Base-by-base conservation (phyloP, 2,888 invertebrate genomes). In the Pterostichus madidus region DNA sequence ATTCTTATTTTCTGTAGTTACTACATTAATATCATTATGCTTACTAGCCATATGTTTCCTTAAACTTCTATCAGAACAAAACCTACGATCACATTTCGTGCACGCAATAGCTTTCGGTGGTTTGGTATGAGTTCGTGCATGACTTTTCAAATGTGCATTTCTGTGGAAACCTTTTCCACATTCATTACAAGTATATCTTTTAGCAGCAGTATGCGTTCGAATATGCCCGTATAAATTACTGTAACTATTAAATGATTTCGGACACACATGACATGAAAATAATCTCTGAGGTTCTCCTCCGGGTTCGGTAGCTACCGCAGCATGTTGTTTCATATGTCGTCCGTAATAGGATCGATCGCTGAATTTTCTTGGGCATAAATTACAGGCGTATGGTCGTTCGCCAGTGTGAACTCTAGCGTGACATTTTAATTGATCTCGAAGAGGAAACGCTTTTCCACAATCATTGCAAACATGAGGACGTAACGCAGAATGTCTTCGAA, bases 211-310 rank as follows among this genome's bases (percentile, higher is more conserved):
- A 61, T 79, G 78, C n/a, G 61, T 79, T 46, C 78, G 39, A 17
- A 79, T 79, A 61, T 79, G 78, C 7, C 78, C 78, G 61, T 79
- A 79, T 13, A 79, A 44, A 24, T 79, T 79, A 17, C 61, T 61
- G 13, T 79, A 79, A 79, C 78, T 79, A 61, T 79, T 79, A 49
- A 79, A 79, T 6, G 59, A 24, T 79, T 79, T 79, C 15, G 17
- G 44, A n/a, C 78, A 79, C 15, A 61, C 7, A 10, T 59, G 44
- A 13, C 78, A 79, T 17, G 39, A 24, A 46, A 44, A 79, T 17
- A 61, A 61, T 13, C 64, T 64, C 35, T 64, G 64, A 0, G 64
- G 64, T 32, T 64, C 64, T 1, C 64, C 64, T 4, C 64, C 64
- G 2, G 64, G 64, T 64, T 64, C 64, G 0, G n/a, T 6, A 32